Evolutionary conservation across 2,113 vertebrate species (phyloP), one percentile per base, ranked within the genome.

Genomic region (Oreotragus oreotragus): DNA sequence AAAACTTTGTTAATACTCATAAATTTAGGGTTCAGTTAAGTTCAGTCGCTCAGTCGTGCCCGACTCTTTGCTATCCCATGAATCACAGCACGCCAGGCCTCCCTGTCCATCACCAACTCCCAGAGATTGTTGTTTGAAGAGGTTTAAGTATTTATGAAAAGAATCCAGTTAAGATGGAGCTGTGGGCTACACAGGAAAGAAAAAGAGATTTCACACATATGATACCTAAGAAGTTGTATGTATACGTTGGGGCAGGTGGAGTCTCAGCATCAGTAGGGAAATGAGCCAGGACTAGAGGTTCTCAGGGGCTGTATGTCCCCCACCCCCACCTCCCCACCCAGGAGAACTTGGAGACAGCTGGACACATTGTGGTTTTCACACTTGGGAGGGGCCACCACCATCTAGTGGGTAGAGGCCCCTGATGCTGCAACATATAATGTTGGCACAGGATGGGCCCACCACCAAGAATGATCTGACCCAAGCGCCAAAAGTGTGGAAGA

Each of bases 1-100:
- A 90, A 98, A 80, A 47, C 60, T 49, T 84, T 97, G 79, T 95
- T 97, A 89, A n/a, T 84, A 95, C 49, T 97, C 49, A 85, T 91
- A 45, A 95, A 79, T 17, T 77, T 91, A 98, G 70, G 95, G 6
- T 62, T 62, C 60, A 62, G 60, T 62, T 62, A 27, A 30, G 13
- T 62, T 30, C 60, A 62, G 45, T 45, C 45, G 0, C 28, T 62
- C 60, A 62, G 60, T 30, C 6, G 1, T 62, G 28, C 30, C 60
- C 6, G 1, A 30, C 60, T 62, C 60, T 60, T 60, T 62, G 28
- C 0, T 2, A 62, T 15, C 28, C 60, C 60, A 62, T 30, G 28
- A 62, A 62, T 62, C 6, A 0, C 6, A 62, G 28, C 60, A 62
- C 1, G 13, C 60, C 60, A 15, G 28, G 13, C 58, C 58, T 62